These are phyloP conservation scores for Parazoanthus swiftii DNA, from an alignment of 92 coral and sea anemone genomes.

Conservation along the genomic window DNA sequence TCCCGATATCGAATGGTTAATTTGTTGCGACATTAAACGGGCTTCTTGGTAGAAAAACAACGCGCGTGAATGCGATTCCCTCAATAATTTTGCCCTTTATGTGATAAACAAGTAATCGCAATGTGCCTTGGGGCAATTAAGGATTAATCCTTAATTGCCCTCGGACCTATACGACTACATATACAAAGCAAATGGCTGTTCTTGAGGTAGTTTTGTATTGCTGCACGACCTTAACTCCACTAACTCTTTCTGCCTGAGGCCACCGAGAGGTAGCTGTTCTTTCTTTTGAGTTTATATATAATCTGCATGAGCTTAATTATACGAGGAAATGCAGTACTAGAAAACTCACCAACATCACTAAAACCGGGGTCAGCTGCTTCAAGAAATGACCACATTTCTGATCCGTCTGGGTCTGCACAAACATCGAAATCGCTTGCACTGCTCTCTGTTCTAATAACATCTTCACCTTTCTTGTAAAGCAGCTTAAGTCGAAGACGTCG, in stretches of 20 bases:
- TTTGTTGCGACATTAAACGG: too few species aligned
- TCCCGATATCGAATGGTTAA: too few species aligned
- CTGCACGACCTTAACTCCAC: background rate
- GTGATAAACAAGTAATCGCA: too few species aligned
- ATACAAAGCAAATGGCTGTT: background rate
- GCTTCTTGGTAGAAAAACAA: too few species aligned
- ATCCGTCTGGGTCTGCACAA: background rate
- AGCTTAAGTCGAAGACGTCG: constrained; percentile 3
- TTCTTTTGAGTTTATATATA: too few species aligned
- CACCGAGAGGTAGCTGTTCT: too few species aligned
- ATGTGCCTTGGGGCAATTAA: too few species aligned
- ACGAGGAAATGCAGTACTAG: background rate
- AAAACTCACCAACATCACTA: constrained; percentile 16
- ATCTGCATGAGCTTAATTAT: too few species aligned
- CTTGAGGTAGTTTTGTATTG: background rate
- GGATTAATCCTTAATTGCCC: too few species aligned
- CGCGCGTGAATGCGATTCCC: too few species aligned
- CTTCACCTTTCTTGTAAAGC: background rate
- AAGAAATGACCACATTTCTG: background rate
- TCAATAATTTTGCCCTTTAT: too few species aligned
- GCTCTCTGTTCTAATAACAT: background rate
- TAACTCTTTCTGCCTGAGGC: background rate
- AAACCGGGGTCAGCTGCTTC: background rate
- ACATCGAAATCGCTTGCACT: constrained; percentile 7
- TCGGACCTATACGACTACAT: too few species aligned